phyloP scores from a whole-genome alignment of 2,888 invertebrate genomes.

The Melinaea marsaeus region DNA sequence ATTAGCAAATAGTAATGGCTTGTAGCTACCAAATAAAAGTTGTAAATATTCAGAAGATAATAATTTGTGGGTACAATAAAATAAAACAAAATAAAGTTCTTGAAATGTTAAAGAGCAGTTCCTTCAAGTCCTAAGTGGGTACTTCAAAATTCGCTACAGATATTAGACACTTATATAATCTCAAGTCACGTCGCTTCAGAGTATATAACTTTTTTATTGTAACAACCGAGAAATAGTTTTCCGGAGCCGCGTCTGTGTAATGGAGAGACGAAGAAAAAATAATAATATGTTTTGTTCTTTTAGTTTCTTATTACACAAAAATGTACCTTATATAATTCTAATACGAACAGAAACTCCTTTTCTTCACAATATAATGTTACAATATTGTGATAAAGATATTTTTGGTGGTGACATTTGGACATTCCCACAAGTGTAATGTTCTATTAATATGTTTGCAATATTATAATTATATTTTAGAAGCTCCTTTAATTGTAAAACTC shows the following conservation, averaged over 20 bases:
- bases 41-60: too few species aligned
- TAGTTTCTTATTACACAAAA: conserved; percentile 15
- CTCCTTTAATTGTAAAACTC: too few species aligned
- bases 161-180: conserved; percentile 11
- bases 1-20: too few species aligned
- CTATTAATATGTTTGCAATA: too few species aligned
- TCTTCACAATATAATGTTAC: not conserved
- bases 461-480: too few species aligned
- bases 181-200: conserved; percentile 28
- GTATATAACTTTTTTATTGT: conserved; percentile 31
- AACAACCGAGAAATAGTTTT: conserved; percentile 30
- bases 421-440: not conserved
- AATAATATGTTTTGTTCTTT: conserved; percentile 24
- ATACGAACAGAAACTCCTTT: conserved; percentile 3
- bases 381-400: not conserved
- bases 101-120: not conserved
- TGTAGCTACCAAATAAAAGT: too few species aligned
- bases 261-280: conserved; percentile 30
- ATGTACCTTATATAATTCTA: not conserved
- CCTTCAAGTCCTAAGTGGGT: not conserved
- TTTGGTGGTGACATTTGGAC: conserved; percentile 4
- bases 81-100: not conserved
- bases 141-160: conserved; percentile 12
- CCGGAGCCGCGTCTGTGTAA: conserved; percentile 25
- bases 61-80: too few species aligned